These are phyloP conservation scores for Palaemon carinicauda DNA, from an alignment of 1,140 invertebrate species.

Conservation along the genomic window DNA sequence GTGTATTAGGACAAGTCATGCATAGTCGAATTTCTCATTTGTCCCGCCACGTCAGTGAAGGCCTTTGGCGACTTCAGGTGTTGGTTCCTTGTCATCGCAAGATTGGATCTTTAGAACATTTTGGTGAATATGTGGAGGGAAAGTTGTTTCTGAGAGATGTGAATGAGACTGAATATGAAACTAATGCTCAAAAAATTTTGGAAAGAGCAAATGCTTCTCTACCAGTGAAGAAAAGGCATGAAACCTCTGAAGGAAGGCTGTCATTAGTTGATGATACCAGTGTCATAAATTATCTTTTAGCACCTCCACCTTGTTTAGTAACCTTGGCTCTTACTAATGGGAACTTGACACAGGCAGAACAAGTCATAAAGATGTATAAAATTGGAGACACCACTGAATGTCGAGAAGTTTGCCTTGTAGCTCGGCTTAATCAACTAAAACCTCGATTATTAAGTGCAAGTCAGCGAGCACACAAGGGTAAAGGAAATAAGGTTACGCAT, in stretches of 20 bases:
- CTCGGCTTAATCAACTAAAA: slow-evolving; percentile 24
- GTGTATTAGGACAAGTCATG: neutral
- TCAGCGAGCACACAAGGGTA: neutral
- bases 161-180: slow-evolving; percentile 9
- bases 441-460: slow-evolving; percentile 18
- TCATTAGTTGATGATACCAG: neutral
- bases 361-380: slow-evolving; percentile 21
- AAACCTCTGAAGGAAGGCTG: neutral
- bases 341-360: slow-evolving; percentile 24
- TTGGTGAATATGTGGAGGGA: slow-evolving; percentile 36
- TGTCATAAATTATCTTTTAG: slow-evolving; percentile 30
- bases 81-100: slow-evolving; percentile 17
- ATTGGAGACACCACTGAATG: slow-evolving; percentile 27
- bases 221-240: slow-evolving; percentile 19
- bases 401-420: slow-evolving; percentile 17
- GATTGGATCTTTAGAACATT: slow-evolving; percentile 25
- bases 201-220: neutral
- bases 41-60: slow-evolving; percentile 34
- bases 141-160: slow-evolving; percentile 9
- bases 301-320: slow-evolving; percentile 35
- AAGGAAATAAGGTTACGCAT: neutral
- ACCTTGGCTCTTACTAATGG: slow-evolving; percentile 38
- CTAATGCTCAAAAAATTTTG: neutral
- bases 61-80: slow-evolving; percentile 36
- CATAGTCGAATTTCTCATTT: slow-evolving; percentile 9